A percentile compares a stretch with the other conserved stretches of the same genome.
These are phyloP conservation scores for Myzus persicae DNA, from an alignment of 1,140 invertebrate species.

Conservation along the genomic window DNA sequence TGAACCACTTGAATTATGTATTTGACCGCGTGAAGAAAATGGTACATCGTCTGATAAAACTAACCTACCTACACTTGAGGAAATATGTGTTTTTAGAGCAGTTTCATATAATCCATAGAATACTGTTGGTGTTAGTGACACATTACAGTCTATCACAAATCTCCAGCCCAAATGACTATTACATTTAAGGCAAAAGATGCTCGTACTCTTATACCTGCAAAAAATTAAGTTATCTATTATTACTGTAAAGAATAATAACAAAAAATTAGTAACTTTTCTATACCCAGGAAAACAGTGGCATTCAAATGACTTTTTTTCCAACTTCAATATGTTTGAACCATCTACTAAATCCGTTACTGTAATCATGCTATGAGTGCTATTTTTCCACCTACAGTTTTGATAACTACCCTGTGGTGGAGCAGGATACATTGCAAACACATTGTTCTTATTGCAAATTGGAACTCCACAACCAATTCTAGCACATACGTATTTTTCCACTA, in stretches of 20 bases:
- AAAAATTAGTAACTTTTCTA: background rate
- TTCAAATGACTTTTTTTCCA: background rate
- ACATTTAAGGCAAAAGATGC: slow-evolving; percentile 38
- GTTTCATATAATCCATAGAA: slow-evolving; percentile 25
- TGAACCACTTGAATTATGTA: too few species aligned
- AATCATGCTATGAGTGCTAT: slow-evolving; percentile 36
- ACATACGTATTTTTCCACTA: slow-evolving; percentile 38
- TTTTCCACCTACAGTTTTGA: slow-evolving; percentile 23
- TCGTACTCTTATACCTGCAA: slow-evolving; percentile 1
- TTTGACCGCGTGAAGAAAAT: too few species aligned
- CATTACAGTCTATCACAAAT: background rate
- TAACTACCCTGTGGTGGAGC: slow-evolving; percentile 45
- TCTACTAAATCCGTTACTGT: slow-evolving; percentile 33
- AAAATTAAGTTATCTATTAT: background rate
- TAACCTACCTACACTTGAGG: too few species aligned
- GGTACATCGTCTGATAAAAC: background rate
- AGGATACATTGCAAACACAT: slow-evolving; percentile 43
- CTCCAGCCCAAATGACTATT: slow-evolving; percentile 38
- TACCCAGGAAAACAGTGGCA: slow-evolving; percentile 50
- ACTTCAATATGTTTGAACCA: background rate
- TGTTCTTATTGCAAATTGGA: slow-evolving; percentile 30
- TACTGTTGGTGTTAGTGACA: background rate
- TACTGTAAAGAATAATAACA: background rate
- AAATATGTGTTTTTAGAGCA: too few species aligned
- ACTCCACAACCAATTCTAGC: background rate